phyloP scores from a whole-genome alignment of 1,140 invertebrate species.

The Melanaphis sacchari region DNA sequence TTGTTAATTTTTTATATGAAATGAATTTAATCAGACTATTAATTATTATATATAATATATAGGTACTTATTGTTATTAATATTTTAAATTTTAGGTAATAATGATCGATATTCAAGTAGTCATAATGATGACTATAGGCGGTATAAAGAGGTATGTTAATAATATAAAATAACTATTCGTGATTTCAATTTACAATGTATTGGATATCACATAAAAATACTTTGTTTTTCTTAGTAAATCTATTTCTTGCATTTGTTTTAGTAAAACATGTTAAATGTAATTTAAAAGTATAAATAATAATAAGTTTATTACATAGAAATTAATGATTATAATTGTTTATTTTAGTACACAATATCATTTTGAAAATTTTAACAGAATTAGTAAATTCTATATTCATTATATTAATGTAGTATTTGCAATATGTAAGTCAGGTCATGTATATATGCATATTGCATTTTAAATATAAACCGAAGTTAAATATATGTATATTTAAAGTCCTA shows the following conservation, averaged over 20 bases:
- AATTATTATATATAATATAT: not conserved
- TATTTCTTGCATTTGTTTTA: conserved; percentile 15
- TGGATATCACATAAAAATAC: not conserved
- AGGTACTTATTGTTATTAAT: not conserved
- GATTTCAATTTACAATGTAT: not conserved
- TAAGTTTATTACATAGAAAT: not conserved
- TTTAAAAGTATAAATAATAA: conserved; percentile 20
- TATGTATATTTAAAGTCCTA: not conserved
- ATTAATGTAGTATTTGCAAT: not conserved
- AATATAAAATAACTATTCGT: not conserved
- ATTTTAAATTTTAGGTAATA: conserved; percentile 40
- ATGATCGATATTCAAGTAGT: conserved; percentile 51
- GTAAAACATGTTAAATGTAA: not conserved
- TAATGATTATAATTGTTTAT: not conserved
- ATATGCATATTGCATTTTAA: not conserved
- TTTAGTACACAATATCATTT: not conserved
- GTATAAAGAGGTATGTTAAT: conserved; percentile 54
- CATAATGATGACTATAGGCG: conserved; percentile 54
- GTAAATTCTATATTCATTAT: not conserved
- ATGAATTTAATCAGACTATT: not conserved
- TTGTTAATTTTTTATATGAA: not conserved
- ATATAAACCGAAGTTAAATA: not conserved
- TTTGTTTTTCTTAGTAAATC: not conserved
- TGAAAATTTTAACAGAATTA: not conserved
- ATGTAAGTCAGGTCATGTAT: not conserved